These are phyloP conservation scores for Taphrorychus bicolor DNA, from an alignment of 2,888 invertebrate species.

Conservation along the genomic window DNA sequence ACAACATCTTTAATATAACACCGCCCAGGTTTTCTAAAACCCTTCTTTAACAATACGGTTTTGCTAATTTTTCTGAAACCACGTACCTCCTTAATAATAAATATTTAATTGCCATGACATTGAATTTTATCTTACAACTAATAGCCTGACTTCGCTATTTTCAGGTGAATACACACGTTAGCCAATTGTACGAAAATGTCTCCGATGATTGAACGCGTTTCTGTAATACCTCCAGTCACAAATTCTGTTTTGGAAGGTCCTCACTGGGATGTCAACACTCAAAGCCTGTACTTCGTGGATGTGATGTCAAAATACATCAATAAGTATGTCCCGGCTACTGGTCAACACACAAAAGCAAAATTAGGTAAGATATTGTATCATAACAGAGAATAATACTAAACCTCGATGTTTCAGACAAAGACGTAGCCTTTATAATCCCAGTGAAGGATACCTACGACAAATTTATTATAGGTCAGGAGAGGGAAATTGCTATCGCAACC, in stretches of 20 bases:
- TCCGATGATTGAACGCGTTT: conserved; percentile 58
- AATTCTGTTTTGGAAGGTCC: conserved; percentile 76
- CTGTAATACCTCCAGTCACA: conserved; percentile 57
- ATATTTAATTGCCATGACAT: no score
- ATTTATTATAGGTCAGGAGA: conserved; percentile 70
- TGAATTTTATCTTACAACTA: no score
- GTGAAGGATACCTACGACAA: conserved; percentile 66
- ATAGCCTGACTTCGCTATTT: no score
- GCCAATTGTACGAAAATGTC: no score
- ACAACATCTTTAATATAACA: no score
- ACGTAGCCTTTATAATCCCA: conserved; percentile 67
- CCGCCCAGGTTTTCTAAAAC: no score
- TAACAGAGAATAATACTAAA: not conserved
- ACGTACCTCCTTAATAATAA: no score
- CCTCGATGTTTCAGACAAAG: conserved; percentile 27
- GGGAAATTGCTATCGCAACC: conserved; percentile 65
- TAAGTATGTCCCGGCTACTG: conserved; percentile 48
- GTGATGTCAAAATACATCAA: conserved; percentile 57
- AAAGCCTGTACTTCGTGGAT: conserved; percentile 73
- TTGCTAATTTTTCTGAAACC: no score
- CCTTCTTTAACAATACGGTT: no score
- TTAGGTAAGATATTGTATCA: conserved; percentile 46
- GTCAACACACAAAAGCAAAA: conserved; percentile 47
- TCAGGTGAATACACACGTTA: no score
- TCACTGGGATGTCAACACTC: conserved; percentile 70